Conservation (phyloP, 1,140 invertebrate species). For the Drosophila grimshawi region DNA sequence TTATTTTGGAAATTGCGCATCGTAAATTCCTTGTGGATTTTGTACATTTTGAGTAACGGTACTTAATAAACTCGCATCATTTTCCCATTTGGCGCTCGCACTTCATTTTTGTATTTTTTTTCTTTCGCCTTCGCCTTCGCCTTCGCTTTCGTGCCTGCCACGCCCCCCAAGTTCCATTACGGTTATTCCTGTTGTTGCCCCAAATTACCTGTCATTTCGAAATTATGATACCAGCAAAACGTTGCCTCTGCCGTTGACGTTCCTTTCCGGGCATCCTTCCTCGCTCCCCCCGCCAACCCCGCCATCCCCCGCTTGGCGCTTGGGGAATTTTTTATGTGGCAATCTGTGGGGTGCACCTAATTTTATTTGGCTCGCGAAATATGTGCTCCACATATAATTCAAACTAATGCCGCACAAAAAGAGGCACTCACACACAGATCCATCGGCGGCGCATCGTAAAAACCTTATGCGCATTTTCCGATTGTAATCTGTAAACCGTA, state of each 20-base stretch:
- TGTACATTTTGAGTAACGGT: conserved; percentile 72
- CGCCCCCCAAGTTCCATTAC: conserved; percentile 19
- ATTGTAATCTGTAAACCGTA: conserved; percentile 71
- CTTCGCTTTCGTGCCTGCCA: background rate
- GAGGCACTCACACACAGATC: background rate
- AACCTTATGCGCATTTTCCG: conserved; percentile 76
- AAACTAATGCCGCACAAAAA: conserved; percentile 62
- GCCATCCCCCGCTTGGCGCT: background rate
- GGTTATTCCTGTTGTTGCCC: conserved; percentile 62
- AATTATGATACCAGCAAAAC: conserved; percentile 73
- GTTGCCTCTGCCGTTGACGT: conserved; percentile 44
- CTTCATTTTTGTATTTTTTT: conserved; percentile 48
- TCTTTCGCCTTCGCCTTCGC: background rate
- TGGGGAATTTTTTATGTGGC: conserved; percentile 44
- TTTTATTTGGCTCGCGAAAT: conserved; percentile 65
- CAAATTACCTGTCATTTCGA: conserved; percentile 83
- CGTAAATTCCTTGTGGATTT: conserved; percentile 79
- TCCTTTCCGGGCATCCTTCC: conserved; percentile 47
- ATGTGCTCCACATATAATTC: conserved; percentile 57
- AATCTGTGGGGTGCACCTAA: conserved; percentile 46
- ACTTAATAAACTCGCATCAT: conserved; percentile 83
- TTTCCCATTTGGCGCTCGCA: conserved; percentile 77
- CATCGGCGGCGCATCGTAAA: conserved; percentile 61
- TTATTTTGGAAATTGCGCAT: conserved; percentile 59
- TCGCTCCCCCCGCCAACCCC: background rate